These are phyloP conservation scores for Sebastes jordani DNA, from an alignment of 2,797 vertebrate genomes.

Conservation along the genomic window DNA sequence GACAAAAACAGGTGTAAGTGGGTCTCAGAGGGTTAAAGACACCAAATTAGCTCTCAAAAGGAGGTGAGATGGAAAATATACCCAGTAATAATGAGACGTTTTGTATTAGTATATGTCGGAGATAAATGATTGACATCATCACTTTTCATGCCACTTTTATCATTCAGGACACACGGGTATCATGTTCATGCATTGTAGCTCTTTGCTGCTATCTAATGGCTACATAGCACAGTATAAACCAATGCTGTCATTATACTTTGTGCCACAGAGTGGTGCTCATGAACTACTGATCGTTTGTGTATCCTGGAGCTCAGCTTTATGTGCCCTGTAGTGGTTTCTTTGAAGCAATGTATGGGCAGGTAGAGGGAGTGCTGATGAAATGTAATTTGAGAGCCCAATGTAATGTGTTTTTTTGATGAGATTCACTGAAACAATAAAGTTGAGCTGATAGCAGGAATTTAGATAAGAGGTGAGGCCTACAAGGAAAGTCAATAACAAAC, in stretches of 20 bases:
- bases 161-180: neutral
- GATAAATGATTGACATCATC: neutral
- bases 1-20: too few relatives aligned
- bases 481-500: slow-evolving; percentile 8
- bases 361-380: slow-evolving; percentile 33
- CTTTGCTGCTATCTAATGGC: slow-evolving; percentile 43
- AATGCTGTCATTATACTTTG: slow-evolving; percentile 7
- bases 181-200: neutral
- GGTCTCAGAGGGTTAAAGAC: neutral
- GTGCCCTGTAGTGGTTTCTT: neutral
- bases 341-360: slow-evolving; percentile 1
- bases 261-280: slow-evolving; percentile 69
- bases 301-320: neutral
- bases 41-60: neutral
- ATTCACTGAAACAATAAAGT: slow-evolving; percentile 13
- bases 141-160: neutral
- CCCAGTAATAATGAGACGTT: neutral
- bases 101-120: neutral
- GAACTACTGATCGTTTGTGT: slow-evolving; percentile 19
- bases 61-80: neutral
- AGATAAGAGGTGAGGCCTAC: slow-evolving; percentile 1
- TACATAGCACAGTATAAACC: neutral
- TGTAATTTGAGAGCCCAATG: slow-evolving; percentile 27
- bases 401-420: slow-evolving; percentile 42
- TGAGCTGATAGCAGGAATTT: slow-evolving; percentile 5